These are phyloP conservation scores for Druceiella hillmani DNA, from an alignment of 2,888 invertebrate species.

Conservation along the genomic window DNA sequence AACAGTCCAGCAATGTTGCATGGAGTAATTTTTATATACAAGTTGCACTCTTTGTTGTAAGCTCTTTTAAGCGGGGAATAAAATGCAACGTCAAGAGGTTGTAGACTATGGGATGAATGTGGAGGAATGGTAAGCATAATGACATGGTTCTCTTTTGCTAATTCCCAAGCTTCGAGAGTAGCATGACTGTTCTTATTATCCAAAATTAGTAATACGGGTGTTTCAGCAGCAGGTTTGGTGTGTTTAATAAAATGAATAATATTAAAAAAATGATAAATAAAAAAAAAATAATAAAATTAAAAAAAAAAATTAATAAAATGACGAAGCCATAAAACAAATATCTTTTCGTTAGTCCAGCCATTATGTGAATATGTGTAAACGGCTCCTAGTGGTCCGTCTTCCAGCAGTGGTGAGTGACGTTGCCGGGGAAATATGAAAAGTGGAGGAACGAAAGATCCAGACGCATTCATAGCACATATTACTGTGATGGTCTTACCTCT, in stretches of 20 bases:
- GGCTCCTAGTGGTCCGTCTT: conserved; percentile 18
- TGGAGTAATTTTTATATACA: no score
- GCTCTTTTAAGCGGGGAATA: no score
- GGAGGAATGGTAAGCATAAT: no score
- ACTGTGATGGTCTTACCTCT: conserved; percentile 19
- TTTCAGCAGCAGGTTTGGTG: conserved; percentile 12
- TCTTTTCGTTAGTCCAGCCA: conserved; percentile 15
- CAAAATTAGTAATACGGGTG: conserved; percentile 10
- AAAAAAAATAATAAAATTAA: no score
- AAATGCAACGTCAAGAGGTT: no score
- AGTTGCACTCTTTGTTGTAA: no score
- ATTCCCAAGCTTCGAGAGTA: conserved; percentile 12
- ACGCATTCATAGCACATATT: conserved; percentile 21
- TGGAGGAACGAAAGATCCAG: conserved; percentile 19
- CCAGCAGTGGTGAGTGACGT: conserved; percentile 18
- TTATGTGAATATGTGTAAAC: conserved; percentile 18
- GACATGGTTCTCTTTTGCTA: no score
- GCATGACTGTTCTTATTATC: conserved; percentile 15
- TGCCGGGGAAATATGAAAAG: conserved; percentile 21
- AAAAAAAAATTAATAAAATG: no score
- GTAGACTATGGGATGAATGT: no score
- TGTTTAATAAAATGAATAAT: conserved; percentile 8
- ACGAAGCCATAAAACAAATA: conserved; percentile 9
- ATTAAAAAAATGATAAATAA: no score
- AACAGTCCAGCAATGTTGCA: no score